Evolutionary conservation across 2,113 vertebrate species (phyloP), one percentile per base, ranked within the genome.

Genomic region (Callorhinus ursinus): DNA sequence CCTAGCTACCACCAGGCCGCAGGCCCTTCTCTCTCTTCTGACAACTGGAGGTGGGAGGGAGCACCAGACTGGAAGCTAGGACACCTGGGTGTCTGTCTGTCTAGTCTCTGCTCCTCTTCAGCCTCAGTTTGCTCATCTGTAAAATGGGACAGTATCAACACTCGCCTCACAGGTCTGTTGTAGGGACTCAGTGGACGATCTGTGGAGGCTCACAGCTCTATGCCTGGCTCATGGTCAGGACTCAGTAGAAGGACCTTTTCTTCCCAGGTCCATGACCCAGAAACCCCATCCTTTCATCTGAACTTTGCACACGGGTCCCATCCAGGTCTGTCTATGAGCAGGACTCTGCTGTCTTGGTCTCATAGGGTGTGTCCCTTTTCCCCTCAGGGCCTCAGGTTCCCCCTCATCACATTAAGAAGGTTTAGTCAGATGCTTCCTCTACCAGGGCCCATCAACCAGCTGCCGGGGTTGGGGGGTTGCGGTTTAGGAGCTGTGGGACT

Each of bases 61-160:
- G 7, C 16, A 26, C 53, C 19, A 39, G 59, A 16, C 72, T 24
- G 36, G 81, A 57, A 76, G 21, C 86, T 33, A 51, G 69, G 84
- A 46, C 51, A 36, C 15, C 55, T 72, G 53, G 42, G 31, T 39
- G 21, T 77, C 24, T 31, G 28, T 67, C 72, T 74, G 8, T 61
- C 42, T 31, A 19, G 12, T 42, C 28, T 76, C 36, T 83, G 72
- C 4, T 63, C n/a, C 36, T 72, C 42, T 13, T 57, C 15, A 63
- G 53, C 31, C 72, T 94, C 59, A 22, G 74, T 77, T 93, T 90
- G 33, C 67, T 87, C 42, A 59, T 74, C 79, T 86, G 87, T 88
- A 76, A 87, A 90, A 72, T 53, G 33, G 92, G 51, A 22, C 19
- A 4, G 28, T n/a, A 13, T 51, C 42, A 72, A 71, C 24, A 36